Evolutionary conservation across 2,888 invertebrate species (phyloP).

Genomic region (Diplazon laetatorius): DNA sequence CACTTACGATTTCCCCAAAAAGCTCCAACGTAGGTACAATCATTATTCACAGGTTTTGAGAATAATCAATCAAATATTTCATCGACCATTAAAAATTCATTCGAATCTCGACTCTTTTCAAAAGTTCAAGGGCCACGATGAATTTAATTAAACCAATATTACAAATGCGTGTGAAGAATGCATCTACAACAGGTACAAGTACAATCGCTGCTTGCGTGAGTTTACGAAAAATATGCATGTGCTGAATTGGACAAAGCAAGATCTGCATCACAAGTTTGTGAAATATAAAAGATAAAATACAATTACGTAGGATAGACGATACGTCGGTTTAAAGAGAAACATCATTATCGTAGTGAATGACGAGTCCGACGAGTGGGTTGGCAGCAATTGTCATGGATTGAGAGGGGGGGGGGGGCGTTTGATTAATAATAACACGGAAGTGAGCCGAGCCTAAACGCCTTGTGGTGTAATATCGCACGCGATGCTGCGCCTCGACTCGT

Average conservation of each 20-base stretch:
- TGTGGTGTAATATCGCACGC: constrained; percentile 55
- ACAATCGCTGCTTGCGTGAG: too few species aligned
- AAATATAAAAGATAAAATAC: too few species aligned
- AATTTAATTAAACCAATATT: neutral
- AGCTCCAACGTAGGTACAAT: too few species aligned
- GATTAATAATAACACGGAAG: constrained; percentile 59
- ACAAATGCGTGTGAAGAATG: too few species aligned
- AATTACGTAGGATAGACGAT: constrained; percentile 50
- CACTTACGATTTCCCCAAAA: too few species aligned
- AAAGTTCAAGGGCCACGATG: too few species aligned
- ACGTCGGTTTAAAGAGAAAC: constrained; percentile 35
- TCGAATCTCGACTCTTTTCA: too few species aligned
- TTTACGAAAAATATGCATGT: neutral
- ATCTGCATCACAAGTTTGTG: constrained; percentile 47
- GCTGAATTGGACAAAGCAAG: neutral
- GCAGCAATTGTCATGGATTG: constrained; percentile 8
- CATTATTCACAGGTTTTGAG: too few species aligned
- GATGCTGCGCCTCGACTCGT: constrained; percentile 48
- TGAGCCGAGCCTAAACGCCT: constrained; percentile 53
- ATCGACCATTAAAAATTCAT: too few species aligned
- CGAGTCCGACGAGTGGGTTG: constrained; percentile 27
- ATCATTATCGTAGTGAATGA: constrained; percentile 51
- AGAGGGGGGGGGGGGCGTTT: constrained; percentile 14
- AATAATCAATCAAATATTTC: too few species aligned
- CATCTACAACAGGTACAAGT: too few species aligned